Conservation (phyloP, 35 echinoderm and acorn worm genomes). For the Acanthaster planci region DNA sequence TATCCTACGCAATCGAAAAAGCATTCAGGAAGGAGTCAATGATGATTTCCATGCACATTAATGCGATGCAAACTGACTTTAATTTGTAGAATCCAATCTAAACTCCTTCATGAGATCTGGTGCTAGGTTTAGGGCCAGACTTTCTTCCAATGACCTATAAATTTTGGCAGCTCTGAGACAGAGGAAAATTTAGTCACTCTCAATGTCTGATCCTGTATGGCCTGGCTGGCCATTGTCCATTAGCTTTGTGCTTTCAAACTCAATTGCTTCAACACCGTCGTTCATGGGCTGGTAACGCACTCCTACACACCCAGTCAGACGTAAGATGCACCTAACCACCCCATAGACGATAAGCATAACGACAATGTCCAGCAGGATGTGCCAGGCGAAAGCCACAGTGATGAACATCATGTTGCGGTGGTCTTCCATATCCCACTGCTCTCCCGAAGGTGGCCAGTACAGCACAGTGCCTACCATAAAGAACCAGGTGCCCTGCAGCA, state of each 20-base stretch:
- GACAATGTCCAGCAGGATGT: slow-evolving; percentile 73
- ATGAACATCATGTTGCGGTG: slow-evolving; percentile 76
- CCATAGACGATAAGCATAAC: slow-evolving; percentile 73
- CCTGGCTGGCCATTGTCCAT: slow-evolving; percentile 42
- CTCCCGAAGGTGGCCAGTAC: slow-evolving; percentile 68
- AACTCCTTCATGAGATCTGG: no score
- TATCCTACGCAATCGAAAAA: no score
- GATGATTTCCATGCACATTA: no score
- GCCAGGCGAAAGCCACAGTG: slow-evolving; percentile 83
- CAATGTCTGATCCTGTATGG: not conserved
- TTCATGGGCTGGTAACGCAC: slow-evolving; percentile 67
- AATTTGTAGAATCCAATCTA: no score
- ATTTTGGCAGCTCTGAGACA: no score
- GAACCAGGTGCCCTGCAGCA: slow-evolving; percentile 98
- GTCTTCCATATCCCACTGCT: slow-evolving; percentile 66
- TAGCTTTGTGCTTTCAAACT: slow-evolving; percentile 49
- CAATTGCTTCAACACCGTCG: slow-evolving; percentile 50
- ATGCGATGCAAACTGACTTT: no score
- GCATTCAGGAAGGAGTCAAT: no score
- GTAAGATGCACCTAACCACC: slow-evolving; percentile 37
- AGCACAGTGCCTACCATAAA: slow-evolving; percentile 74
- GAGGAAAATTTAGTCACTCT: not conserved
- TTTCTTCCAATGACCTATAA: no score
- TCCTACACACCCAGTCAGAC: slow-evolving; percentile 42
- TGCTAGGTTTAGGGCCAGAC: no score